These are phyloP conservation scores for Nemotelus nigrinus DNA, from an alignment of 2,888 invertebrate genomes.

Conservation along the genomic window DNA sequence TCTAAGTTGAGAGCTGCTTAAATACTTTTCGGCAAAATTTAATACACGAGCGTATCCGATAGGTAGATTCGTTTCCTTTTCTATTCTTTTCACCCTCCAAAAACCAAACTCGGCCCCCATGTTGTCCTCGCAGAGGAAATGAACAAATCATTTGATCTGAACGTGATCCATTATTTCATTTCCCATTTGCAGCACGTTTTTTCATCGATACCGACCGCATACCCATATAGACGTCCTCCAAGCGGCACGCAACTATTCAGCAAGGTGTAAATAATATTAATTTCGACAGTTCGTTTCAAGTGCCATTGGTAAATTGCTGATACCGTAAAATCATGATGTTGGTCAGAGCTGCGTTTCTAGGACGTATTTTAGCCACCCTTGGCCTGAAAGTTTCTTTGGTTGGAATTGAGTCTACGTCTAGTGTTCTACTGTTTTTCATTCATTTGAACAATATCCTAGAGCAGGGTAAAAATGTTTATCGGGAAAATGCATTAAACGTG, in stretches of 20 bases:
- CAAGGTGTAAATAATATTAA: conserved; percentile 50
- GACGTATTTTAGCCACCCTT: background rate
- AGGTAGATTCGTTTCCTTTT: background rate
- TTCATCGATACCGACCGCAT: background rate
- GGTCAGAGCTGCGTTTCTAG: background rate
- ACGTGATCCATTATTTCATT: conserved; percentile 41
- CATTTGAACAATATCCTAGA: background rate
- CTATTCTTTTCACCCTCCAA: conserved; percentile 9
- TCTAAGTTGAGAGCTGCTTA: background rate
- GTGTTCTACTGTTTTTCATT: too few relatives aligned
- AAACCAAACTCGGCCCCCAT: conserved; percentile 4
- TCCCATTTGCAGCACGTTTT: conserved; percentile 34
- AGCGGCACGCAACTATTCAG: conserved; percentile 47
- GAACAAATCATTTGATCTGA: conserved; percentile 42
- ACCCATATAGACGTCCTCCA: background rate
- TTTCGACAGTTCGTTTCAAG: conserved; percentile 43
- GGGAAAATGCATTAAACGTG: conserved; percentile 48
- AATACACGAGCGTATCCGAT: background rate
- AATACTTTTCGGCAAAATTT: conserved; percentile 30
- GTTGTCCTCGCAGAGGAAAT: conserved; percentile 23
- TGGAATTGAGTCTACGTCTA: background rate
- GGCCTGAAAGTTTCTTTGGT: background rate
- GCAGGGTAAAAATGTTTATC: background rate
- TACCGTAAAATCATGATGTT: conserved; percentile 3
- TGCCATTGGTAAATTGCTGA: conserved; percentile 23